Conservation (phyloP, 2,888 invertebrate genomes). For the Antheraea assamensis region DNA sequence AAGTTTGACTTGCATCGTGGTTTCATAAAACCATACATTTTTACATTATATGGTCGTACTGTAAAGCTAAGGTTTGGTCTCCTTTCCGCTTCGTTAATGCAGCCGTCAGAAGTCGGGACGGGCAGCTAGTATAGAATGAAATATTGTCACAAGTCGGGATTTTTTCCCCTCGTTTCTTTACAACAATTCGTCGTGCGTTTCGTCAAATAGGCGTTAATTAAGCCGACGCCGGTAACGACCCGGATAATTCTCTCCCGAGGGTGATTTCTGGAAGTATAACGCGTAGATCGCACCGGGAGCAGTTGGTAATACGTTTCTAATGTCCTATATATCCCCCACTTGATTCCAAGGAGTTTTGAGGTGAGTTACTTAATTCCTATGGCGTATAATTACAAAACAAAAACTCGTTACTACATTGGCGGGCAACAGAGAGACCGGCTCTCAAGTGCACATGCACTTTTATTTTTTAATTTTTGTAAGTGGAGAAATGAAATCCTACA, state of each 20-base stretch:
- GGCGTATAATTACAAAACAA: neutral
- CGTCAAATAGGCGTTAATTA: slow-evolving; percentile 3
- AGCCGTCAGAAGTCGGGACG: neutral
- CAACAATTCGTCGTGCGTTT: neutral
- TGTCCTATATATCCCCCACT: neutral
- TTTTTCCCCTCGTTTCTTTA: neutral
- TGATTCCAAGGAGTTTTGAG: neutral
- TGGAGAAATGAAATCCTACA: too few relatives aligned
- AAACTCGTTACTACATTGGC: neutral
- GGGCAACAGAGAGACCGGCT: too few relatives aligned
- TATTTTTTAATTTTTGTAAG: too few relatives aligned
- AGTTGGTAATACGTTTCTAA: slow-evolving; percentile 17
- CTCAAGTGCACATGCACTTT: too few relatives aligned
- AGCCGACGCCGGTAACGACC: neutral
- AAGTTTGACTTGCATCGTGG: too few relatives aligned
- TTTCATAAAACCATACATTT: too few relatives aligned
- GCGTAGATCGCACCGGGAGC: neutral
- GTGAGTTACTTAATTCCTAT: neutral
- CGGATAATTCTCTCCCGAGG: neutral
- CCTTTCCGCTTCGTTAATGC: neutral
- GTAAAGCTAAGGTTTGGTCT: too few relatives aligned
- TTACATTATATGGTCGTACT: too few relatives aligned
- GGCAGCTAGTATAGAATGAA: neutral
- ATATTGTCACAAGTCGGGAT: neutral
- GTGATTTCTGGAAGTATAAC: neutral